Evolutionary conservation across 2,888 invertebrate genomes (phyloP), one percentile per base, ranked within the genome.

Genomic region (Macrosoma leucophasiata): DNA sequence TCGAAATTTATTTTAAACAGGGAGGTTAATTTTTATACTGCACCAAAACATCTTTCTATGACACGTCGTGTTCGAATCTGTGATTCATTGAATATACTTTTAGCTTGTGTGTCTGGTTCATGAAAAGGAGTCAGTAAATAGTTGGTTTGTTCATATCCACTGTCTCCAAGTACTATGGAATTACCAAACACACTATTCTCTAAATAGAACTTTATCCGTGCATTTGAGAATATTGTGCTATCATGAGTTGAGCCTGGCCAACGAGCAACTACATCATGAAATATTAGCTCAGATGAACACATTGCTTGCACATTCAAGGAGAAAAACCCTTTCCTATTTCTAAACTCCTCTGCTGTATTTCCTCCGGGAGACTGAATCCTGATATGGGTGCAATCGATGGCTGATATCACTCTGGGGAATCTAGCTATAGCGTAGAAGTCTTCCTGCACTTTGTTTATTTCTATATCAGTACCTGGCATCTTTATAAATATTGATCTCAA

Each of bases 191-290:
- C 24, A 6, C 34, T 20, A 23, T 23, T 26, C 10, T 36, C 31
- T 14, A 33, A 37, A 20, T 24, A 2, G 21, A 23, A 22, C 35
- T 31, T 18, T 7, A 3, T 5, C 3, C 30, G 34, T 25, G 33
- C 24, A 17, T 25, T 15, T 21, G n/a, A 4, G 25, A 41, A 41
- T 18, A 45, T 45, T 9, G 14, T 29, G 12, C 12, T 26, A 17
- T 48, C 44, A 31, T 45, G 39, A n/a, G 23, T 11, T 10, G 37
- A 34, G n/a, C 48, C 46, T 10, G 42, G 35, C 43, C 37, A 43
- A n/a, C 43, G 17, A 15, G 33, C 37, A 3, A 32, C 33, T 8
- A 42, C 19, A 9, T 38, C 30, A 9, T 6, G n/a, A 6, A 39
- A 23, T 28, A 21, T 9, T 6, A 43, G 17, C 1, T 40, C 21